Conservation (phyloP, 2,797 vertebrate species). For the Spondyliosoma cantharus region DNA sequence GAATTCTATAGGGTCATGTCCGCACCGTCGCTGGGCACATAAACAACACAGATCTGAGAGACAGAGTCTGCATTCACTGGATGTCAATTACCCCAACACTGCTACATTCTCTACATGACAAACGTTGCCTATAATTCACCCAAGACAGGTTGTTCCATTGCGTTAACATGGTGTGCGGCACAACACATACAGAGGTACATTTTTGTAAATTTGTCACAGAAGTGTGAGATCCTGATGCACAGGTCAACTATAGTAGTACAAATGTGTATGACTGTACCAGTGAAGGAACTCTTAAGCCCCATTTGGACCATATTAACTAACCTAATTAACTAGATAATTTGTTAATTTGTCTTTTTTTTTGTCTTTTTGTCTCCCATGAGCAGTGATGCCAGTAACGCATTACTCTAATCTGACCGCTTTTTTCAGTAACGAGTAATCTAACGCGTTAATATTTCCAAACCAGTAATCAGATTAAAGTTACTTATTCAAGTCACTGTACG, state of each 20-base stretch:
- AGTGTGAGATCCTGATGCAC: not conserved
- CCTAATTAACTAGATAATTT: too few relatives aligned
- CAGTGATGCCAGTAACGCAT: too few relatives aligned
- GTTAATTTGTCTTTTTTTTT: too few relatives aligned
- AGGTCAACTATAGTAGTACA: not conserved
- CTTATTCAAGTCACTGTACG: too few relatives aligned
- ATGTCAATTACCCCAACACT: not conserved
- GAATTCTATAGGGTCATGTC: constrained; percentile 15
- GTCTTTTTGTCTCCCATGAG: too few relatives aligned
- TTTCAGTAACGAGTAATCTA: too few relatives aligned
- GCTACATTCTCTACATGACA: not conserved
- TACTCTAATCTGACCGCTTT: too few relatives aligned
- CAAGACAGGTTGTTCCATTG: not conserved
- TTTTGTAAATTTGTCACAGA: not conserved
- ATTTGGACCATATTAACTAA: too few relatives aligned
- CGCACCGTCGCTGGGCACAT: constrained; percentile 9
- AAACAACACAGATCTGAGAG: constrained; percentile 5
- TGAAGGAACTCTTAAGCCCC: too few relatives aligned
- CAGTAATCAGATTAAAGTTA: too few relatives aligned
- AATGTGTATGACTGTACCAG: not conserved
- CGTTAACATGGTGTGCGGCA: not conserved
- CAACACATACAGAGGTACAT: not conserved
- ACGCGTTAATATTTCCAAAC: too few relatives aligned
- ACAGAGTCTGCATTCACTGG: constrained; percentile 4
- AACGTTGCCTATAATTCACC: not conserved